Evolutionary conservation across 2,797 vertebrate species (phyloP), one percentile per base, ranked within the genome.

Genomic region (Taeniopygia guttata): DNA sequence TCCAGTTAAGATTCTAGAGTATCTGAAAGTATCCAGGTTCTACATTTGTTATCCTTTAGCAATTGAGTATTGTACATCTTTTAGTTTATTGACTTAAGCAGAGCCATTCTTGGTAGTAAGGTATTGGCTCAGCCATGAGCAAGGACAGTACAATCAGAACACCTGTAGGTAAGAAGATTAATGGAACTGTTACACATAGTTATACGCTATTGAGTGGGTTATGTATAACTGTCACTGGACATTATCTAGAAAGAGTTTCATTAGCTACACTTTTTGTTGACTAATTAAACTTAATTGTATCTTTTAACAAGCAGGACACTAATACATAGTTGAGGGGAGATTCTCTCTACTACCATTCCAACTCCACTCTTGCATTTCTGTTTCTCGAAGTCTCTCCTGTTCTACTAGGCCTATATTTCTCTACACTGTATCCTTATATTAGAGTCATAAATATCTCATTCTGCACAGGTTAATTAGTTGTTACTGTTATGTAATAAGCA

Each of bases 221-320:
- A 85, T 27, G 20, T 85, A 46, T 68, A 68, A 79, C 59, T 80
- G 69, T 77, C 69, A 72, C 51, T 82, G 77, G 92, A 94, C 70
- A 27, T 46, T 80, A 67, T 23, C 18, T 13, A 60, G 46, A 64
- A 92, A 32, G 27, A 60, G 16, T 34, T 66, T 67, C 68, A 29
- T 73, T 64, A 68, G 19, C 15, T 74, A 38, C 89, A 32, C 46
- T 87, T 79, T 51, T 87, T 59, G 46, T 59, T 88, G 52, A 79
- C 67, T 86, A 88, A 91, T 70, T 81, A 60, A 75, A 58, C 32
- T 70, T 88, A 21, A 26, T 90, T 38, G 52, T 45, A 77, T 73
- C 56, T 93, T 80, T 80, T 96, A 87, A 73, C 11, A 89, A 91
- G 69, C 16, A 80, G 55, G 32, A 63, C 94, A 64, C 85, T 88